These are phyloP conservation scores for Drosophila rellima DNA, from an alignment of 2,888 invertebrate genomes.

Conservation along the genomic window DNA sequence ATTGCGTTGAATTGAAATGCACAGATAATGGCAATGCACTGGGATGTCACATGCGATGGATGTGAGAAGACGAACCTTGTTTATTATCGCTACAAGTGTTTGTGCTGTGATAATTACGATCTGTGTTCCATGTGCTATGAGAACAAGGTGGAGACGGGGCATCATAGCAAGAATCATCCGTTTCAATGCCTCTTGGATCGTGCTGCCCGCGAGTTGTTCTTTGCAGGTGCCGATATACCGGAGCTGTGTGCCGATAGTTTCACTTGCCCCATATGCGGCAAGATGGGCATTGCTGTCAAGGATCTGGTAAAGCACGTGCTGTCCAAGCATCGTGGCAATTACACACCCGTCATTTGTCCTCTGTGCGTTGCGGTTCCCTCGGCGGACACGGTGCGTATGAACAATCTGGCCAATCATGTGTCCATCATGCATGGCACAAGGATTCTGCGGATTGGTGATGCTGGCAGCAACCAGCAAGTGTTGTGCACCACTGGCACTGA, in stretches of 20 bases:
- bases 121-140: slow-evolving; percentile 52
- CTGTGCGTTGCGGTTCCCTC: slow-evolving; percentile 47
- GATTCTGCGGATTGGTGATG: slow-evolving; percentile 22
- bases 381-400: slow-evolving; percentile 9
- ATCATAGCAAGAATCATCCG: slow-evolving; percentile 48
- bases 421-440: slow-evolving; percentile 23
- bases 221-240: slow-evolving; percentile 49
- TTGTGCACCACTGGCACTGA: slow-evolving; percentile 11
- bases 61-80: slow-evolving; percentile 34
- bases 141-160: slow-evolving; percentile 20
- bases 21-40: slow-evolving; percentile 31
- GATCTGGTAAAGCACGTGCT: slow-evolving; percentile 36
- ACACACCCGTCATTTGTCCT: slow-evolving; percentile 53
- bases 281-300: slow-evolving; percentile 29
- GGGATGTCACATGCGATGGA: slow-evolving; percentile 45
- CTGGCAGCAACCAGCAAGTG: neutral
- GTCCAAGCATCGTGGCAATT: slow-evolving; percentile 26
- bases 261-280: slow-evolving; percentile 58
- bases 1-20: neutral
- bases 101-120: slow-evolving; percentile 56
- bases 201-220: slow-evolving; percentile 40
- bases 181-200: slow-evolving; percentile 61
- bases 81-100: slow-evolving; percentile 55
- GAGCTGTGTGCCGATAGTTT: slow-evolving; percentile 59
- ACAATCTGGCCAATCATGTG: slow-evolving; percentile 41